Base-by-base conservation (phyloP, 2,797 vertebrate genomes). In the Anas bernieri region DNA sequence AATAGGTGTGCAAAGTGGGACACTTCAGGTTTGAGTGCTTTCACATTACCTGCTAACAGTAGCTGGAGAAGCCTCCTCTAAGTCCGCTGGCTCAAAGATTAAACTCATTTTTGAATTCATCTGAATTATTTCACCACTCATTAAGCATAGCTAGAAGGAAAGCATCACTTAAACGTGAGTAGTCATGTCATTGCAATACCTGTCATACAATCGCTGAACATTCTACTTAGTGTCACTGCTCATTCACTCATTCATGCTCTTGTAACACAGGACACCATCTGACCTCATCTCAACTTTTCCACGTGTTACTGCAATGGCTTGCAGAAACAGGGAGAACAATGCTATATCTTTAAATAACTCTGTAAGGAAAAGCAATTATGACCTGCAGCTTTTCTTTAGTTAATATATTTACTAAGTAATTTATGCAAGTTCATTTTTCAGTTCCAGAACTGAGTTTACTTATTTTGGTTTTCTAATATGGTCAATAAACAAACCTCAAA, bases 81-180 rank as follows among this genome's bases (percentile, higher is more conserved):
- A 97, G 93, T 99, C 99, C 1, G 98, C 99, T 1, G 99, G 96
- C 94, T 99, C 99, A 64, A 99, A 99, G 93, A 99, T 99, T 96
- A 99, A 97, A 96, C 98, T 99, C 99, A 99, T 99, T 96, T 99
- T 99, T 43, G 98, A 11, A 94, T 96, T 99, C 99, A 99, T 99
- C 97, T 99, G 99, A 94, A 99, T 99, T 93, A 99, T 99, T 97
- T 99, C 99, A 26, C 99, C 99, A 88, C 99, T 99, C 99, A 99
- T 99, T 73, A 99, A 97, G 97, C 99, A 99, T 17, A 99, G 97
- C 99, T 99, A 88, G 63, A 95, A 97, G 77, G 79, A 79, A 69
- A 97, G 59, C 39, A 95, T 62, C 73, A 85, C 2, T 11, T 54
- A 88, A 96, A 88, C 37, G 77, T 26, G 43, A 56, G n/a, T 79